Conservation (phyloP, 2,113 vertebrate genomes). For the Megaceryle torquata region DNA sequence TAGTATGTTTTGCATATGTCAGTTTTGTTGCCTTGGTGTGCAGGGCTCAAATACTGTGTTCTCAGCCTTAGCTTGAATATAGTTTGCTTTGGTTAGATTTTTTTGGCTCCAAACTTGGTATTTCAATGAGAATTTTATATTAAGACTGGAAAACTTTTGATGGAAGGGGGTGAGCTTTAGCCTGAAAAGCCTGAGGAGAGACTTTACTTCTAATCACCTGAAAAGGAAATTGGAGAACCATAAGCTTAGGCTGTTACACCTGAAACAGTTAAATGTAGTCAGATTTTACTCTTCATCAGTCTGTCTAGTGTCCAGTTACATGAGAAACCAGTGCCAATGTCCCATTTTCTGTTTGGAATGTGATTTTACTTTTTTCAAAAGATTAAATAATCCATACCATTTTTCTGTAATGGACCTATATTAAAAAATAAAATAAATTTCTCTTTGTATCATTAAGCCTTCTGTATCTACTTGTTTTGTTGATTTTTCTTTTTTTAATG, state of each 20-base stretch:
- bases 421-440: neutral
- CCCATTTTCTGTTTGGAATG: neutral
- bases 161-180: neutral
- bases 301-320: neutral
- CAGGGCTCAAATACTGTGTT: neutral
- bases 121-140: neutral
- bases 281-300: neutral
- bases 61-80: neutral
- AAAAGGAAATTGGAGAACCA: neutral
- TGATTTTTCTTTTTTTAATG: neutral
- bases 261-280: neutral
- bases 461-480: neutral
- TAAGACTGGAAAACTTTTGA: neutral
- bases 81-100: neutral
- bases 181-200: neutral
- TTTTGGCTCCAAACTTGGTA: neutral
- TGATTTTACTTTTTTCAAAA: neutral
- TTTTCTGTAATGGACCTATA: neutral
- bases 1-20: neutral
- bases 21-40: neutral
- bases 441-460: neutral
- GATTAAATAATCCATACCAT: neutral
- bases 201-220: neutral
- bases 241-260: neutral
- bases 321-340: neutral